phyloP scores from a whole-genome alignment of 1,140 invertebrate species.

The Sycophaga agraensis region DNA sequence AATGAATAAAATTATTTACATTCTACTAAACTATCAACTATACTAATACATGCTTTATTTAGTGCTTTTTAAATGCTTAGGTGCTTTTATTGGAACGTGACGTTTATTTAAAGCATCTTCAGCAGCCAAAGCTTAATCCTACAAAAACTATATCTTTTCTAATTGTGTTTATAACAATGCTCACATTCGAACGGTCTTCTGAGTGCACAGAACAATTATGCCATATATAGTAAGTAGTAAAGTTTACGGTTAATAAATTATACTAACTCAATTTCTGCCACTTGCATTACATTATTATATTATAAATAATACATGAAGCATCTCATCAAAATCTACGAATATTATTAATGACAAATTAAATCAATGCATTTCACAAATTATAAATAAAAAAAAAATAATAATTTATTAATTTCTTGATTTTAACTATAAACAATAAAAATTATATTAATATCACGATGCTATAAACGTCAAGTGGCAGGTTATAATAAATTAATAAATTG shows the following conservation, averaged over 20 bases:
- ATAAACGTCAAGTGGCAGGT: conserved; percentile 45
- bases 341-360: conserved; percentile 10
- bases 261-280: conserved; percentile 41
- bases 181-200: conserved; percentile 55
- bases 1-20: too few species aligned
- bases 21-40: too few species aligned
- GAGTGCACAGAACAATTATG: conserved; percentile 50
- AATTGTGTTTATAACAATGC: conserved; percentile 51
- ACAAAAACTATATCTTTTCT: conserved; percentile 31
- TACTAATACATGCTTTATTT: too few species aligned
- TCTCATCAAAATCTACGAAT: background rate
- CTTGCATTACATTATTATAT: conserved; percentile 38
- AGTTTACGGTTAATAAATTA: conserved; percentile 41
- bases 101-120: too few species aligned
- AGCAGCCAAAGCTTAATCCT: conserved; percentile 33
- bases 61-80: too few species aligned
- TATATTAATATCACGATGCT: conserved; percentile 17
- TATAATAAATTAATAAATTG: conserved; percentile 27
- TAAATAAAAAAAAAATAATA: background rate
- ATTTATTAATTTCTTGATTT: too few species aligned
- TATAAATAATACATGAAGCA: conserved; percentile 29
- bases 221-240: conserved; percentile 45
- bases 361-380: background rate
- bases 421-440: background rate
- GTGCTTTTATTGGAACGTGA: too few species aligned